Evolutionary conservation across 2,888 invertebrate genomes (phyloP), one percentile per base, ranked within the genome.

Genomic region (Andrena flavipes): DNA sequence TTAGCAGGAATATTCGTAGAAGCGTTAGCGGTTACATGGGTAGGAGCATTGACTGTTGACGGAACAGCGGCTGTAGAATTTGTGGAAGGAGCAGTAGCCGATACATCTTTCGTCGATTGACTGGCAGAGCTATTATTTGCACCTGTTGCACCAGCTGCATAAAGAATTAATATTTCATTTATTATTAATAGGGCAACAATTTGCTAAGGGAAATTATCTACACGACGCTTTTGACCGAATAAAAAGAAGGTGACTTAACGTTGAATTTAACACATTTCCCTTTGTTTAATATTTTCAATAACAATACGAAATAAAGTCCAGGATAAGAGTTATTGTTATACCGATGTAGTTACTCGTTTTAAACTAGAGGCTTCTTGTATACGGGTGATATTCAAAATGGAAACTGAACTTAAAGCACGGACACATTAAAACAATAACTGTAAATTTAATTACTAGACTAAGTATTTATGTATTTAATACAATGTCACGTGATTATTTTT

Each of bases 91-190:
- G 4, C 0, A 30, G 76, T 0, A 33, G 51, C 48, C 7, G 51
- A 42, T 13, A 2, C 8, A 23, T 49, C 29, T 6, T 16, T 0
- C 67, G 51, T 1, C 13, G 42, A 49, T 26, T 33, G 75, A 67
- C 0, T 35, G 49, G 8, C 33, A 60, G 65, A 0, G 56, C 56
- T 16, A 20, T 20, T 49, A 4, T 26, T 51, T 48, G 0, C 76
- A 42, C 23, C 20, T 20, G 29, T 20, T 8, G 48, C 7, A 35
- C 0, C 10, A 70, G 56, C 83, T 87, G 83, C 68, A 62, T 29
- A 60, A 78, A 87, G 13, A 85, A 78, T 29, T n/a, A 51, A 77
- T 33, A 74, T 6, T 35, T 68, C n/a, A 63, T 51, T 7, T 20
- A 35, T 60, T 62, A 60, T 67, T 33, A 67, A 35, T 23, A 13